A percentile compares a stretch with the other conserved stretches of the same genome.
phyloP scores from a whole-genome alignment of 2,888 invertebrate genomes.

The Sarcophaga variegata region DNA sequence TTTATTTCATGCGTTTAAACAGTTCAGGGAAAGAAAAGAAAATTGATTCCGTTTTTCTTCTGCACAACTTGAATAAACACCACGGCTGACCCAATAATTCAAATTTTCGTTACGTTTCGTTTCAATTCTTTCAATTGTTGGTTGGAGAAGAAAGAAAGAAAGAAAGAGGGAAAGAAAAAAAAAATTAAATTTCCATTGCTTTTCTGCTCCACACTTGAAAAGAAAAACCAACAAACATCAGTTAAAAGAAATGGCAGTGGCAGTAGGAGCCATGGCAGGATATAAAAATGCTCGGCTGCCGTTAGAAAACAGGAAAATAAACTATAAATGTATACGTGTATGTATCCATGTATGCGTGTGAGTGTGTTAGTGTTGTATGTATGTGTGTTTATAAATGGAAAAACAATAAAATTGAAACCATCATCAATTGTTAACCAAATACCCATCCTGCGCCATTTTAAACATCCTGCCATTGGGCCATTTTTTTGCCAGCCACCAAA shows the following conservation, averaged over 20 bases:
- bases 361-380: background rate
- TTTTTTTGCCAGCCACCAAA: background rate
- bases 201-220: background rate
- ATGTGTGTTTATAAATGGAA: constrained; percentile 49
- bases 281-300: background rate
- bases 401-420: constrained; percentile 64
- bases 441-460: background rate
- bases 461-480: background rate
- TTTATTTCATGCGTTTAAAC: no score
- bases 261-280: background rate
- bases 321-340: background rate
- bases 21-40: no score
- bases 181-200: background rate
- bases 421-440: constrained; percentile 48
- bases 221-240: no score
- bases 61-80: constrained; percentile 24
- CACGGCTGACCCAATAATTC: constrained; percentile 52
- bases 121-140: background rate
- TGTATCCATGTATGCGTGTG: background rate
- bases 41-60: background rate
- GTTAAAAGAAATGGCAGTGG: no score
- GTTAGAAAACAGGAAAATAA: background rate
- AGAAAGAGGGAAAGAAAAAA: background rate
- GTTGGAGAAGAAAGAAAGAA: background rate
- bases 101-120: constrained; percentile 16